Evolutionary conservation across 1,140 invertebrate genomes (phyloP).

Genomic region (Mactra quadrangularis): DNA sequence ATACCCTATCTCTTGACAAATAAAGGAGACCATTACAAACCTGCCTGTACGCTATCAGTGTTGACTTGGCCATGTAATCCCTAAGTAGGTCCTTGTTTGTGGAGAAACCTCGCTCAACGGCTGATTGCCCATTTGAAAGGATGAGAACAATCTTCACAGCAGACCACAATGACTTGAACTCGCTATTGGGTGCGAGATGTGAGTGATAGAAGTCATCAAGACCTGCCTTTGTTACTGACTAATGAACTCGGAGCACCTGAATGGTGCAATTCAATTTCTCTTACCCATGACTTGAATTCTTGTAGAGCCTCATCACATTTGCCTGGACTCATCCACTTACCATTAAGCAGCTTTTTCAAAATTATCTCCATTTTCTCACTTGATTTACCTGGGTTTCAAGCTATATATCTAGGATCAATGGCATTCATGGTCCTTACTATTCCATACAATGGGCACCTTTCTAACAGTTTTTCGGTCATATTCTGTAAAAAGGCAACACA

Average conservation of each 20-base stretch:
- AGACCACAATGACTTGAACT: conserved; percentile 24
- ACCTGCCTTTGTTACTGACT: conserved; percentile 23
- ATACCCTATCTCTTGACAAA: conserved; percentile 25
- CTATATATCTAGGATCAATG: conserved; percentile 31
- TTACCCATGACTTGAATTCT: conserved; percentile 40
- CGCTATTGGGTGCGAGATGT: conserved; percentile 10
- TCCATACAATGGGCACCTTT: conserved; percentile 51
- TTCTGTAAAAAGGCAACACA: background rate
- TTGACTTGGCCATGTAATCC: conserved; percentile 25
- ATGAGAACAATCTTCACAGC: conserved; percentile 27
- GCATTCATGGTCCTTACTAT: conserved; percentile 25
- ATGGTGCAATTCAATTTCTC: conserved; percentile 37
- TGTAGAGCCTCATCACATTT: conserved; percentile 44
- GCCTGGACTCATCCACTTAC: conserved; percentile 20
- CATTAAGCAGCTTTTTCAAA: conserved; percentile 43
- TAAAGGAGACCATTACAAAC: conserved; percentile 45
- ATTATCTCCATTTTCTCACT: conserved; percentile 43
- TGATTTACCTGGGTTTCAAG: conserved; percentile 33
- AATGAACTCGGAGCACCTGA: conserved; percentile 18
- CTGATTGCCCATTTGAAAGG: conserved; percentile 33
- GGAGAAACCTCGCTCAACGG: conserved; percentile 34
- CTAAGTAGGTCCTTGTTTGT: conserved; percentile 27
- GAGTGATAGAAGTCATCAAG: conserved; percentile 45
- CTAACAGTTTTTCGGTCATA: conserved; percentile 11
- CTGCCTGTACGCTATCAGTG: conserved; percentile 24